These are phyloP conservation scores for Cheilosia variabilis DNA, from an alignment of 2,888 invertebrate species.

Conservation along the genomic window DNA sequence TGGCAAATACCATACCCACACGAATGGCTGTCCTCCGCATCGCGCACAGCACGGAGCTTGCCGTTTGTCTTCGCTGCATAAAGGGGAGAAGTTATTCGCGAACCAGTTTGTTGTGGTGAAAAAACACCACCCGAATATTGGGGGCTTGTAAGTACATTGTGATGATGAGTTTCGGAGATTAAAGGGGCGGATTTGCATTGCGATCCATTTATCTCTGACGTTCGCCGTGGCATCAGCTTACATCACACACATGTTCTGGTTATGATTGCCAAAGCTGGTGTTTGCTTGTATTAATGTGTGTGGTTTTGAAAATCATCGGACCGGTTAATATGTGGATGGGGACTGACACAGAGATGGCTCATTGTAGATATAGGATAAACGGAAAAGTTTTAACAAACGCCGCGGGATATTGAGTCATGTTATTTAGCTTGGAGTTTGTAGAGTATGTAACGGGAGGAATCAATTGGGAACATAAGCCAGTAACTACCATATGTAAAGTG, in stretches of 20 bases:
- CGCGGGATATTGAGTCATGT: too few species aligned
- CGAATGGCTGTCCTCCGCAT: conserved; percentile 4
- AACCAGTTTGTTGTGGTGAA: conserved; percentile 25
- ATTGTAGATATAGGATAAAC: too few species aligned
- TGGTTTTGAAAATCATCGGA: conserved; percentile 3
- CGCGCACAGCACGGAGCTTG: not conserved
- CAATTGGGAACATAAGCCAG: too few species aligned
- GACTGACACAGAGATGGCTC: too few species aligned
- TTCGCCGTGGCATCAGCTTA: conserved; percentile 26
- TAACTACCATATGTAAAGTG: too few species aligned
- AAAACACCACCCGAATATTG: conserved; percentile 9
- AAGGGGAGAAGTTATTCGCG: conserved; percentile 11
- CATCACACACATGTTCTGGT: conserved; percentile 31
- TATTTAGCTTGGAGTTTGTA: too few species aligned
- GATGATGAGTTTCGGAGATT: conserved; percentile 43
- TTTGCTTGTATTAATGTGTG: conserved; percentile 26
- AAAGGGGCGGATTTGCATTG: conserved; percentile 13
- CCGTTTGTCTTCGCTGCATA: conserved; percentile 4
- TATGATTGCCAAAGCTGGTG: conserved; percentile 20
- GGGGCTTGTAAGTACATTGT: conserved; percentile 47
- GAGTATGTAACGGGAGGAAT: too few species aligned
- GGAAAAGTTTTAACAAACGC: too few species aligned
- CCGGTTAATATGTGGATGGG: too few species aligned
- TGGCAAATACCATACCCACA: conserved; percentile 26
- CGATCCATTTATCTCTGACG: conserved; percentile 36